Evolutionary conservation across 2,113 vertebrate genomes (phyloP).

Genomic region (Glaucidium brasilianum): DNA sequence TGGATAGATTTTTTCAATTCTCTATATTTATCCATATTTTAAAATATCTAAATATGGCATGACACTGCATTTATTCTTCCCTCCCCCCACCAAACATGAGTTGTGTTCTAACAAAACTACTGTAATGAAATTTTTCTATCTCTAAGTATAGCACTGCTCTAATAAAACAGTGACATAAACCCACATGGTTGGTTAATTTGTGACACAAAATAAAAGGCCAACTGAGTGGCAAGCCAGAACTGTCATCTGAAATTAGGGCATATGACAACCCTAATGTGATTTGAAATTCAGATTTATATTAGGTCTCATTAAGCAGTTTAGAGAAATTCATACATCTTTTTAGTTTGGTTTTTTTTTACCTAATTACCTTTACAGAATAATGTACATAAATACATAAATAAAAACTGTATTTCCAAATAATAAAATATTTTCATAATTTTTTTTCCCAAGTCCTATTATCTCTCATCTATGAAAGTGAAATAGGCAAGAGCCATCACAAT

Average conservation of each 20-base stretch:
- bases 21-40: neutral
- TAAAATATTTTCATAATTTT: neutral
- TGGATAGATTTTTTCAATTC: neutral
- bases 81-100: rapidly evolving
- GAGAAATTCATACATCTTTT: neutral
- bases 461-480: neutral
- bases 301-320: constrained; percentile 39
- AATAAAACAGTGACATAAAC: constrained; percentile 11
- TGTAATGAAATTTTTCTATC: neutral
- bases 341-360: neutral
- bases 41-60: neutral
- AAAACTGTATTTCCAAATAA: neutral
- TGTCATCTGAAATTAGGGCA: constrained; percentile 44
- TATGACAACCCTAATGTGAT: neutral
- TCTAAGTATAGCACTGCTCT: neutral
- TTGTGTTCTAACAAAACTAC: neutral
- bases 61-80: neutral
- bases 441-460: neutral
- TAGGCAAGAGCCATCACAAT: neutral
- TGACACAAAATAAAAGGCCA: constrained; percentile 59
- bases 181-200: constrained; percentile 3
- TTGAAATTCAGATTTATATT: constrained; percentile 47
- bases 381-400: neutral
- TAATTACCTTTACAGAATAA: neutral
- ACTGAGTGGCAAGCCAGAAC: constrained; percentile 30